phyloP scores from a whole-genome alignment of 2,888 invertebrate species.

The Zygothrica quintamaculata region DNA sequence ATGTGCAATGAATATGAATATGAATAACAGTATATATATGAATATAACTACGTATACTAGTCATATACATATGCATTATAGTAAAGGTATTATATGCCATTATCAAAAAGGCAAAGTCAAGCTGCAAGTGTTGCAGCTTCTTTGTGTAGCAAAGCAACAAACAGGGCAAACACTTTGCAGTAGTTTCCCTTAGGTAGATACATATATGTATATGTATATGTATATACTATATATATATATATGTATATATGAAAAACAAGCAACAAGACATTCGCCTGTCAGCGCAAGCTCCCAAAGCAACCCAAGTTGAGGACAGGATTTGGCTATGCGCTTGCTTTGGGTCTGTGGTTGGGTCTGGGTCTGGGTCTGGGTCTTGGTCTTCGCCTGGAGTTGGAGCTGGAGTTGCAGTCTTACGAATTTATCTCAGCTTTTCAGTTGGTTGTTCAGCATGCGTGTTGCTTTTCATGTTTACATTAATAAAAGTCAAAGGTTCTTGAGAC shows the following conservation, averaged over 20 bases:
- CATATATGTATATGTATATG: too few relatives aligned
- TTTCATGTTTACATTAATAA: constrained; percentile 81
- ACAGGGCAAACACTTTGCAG: constrained; percentile 39
- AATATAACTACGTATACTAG: constrained; percentile 8
- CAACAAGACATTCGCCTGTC: constrained; percentile 48
- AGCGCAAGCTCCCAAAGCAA: constrained; percentile 43
- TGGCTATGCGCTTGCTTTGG: constrained; percentile 8
- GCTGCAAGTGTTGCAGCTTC: constrained; percentile 71
- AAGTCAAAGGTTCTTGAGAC: constrained; percentile 79
- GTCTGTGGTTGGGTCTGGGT: constrained; percentile 39
- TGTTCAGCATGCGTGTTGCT: constrained; percentile 79
- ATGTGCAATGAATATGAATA: constrained; percentile 1
- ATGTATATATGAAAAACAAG: too few relatives aligned
- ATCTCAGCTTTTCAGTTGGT: constrained; percentile 70
- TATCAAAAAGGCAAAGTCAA: constrained; percentile 60
- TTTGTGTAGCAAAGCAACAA: constrained; percentile 49
- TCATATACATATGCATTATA: constrained; percentile 31
- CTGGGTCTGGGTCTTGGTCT: constrained; percentile 24
- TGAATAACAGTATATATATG: background rate
- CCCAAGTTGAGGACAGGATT: constrained; percentile 50
- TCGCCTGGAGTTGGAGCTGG: constrained; percentile 14
- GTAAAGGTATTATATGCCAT: constrained; percentile 52
- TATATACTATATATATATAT: too few relatives aligned
- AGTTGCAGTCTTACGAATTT: constrained; percentile 39
- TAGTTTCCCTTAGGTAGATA: constrained; percentile 10